Evolutionary conservation across 2,113 vertebrate genomes (phyloP), one percentile per base, ranked within the genome.

Genomic region (Corythaeola cristata): DNA sequence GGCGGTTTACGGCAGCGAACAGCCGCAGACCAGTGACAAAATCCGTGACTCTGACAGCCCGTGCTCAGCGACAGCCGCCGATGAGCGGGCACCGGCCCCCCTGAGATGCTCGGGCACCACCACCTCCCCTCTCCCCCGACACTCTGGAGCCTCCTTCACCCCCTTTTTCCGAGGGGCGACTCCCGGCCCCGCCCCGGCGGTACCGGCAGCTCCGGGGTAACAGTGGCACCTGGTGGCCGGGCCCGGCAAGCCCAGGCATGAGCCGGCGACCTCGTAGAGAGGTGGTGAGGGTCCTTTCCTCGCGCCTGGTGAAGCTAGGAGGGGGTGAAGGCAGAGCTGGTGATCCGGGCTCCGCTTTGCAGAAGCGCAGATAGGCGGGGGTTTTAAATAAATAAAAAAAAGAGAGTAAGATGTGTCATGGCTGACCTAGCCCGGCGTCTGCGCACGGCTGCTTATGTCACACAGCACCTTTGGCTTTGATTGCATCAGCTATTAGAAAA

Each of bases 201-300:
- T 2, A 6, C 63, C 0, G 52, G 39, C 15, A 93, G 79, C n/a
- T 50, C 24, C 41, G 55, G 81, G 59, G 17, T 91, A 96, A 95
- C 30, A 94, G 80, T 90, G 96, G 21, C 97, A 96, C 60, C 97
- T 96, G 90, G 67, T 82, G 96, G 96, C 67, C 37, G 9, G 5
- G 85, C 58, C n/a, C 85, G 55, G 96, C 74, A 96, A 91, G 58
- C 69, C 94, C 87, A 63, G 56, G 28, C 33, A 27, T 28, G 30
- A 0, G 1, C 7, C 23, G 2, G 23, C 1, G 37, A 33, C n/a
- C 55, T 23, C 3, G 53, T 39, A 39, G 39, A 39, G 20, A n/a
- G 56, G 35, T 26, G 10, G 0, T 4, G 49, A 50, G 16, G 22
- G 0, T 45, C 50, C 12, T 33, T 33, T 30, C 27, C 27, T 28